A percentile compares a stretch with the other conserved stretches of the same genome.
Evolutionary conservation across 2,113 vertebrate genomes (phyloP).

Genomic region (Psittacula cyanocephala): DNA sequence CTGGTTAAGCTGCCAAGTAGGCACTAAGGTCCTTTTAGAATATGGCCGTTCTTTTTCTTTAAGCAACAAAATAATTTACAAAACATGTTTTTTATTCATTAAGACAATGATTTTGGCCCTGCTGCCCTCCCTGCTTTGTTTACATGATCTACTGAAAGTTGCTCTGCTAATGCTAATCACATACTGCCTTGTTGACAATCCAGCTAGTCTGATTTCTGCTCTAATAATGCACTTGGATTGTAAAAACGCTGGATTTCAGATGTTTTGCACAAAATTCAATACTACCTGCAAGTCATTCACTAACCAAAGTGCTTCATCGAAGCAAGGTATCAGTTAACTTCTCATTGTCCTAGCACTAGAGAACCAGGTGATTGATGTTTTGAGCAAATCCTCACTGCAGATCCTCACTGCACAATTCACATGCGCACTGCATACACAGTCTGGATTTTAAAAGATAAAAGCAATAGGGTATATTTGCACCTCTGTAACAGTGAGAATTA

Average conservation of each 20-base stretch:
- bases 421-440: neutral
- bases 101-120: neutral
- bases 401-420: neutral
- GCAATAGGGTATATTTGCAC: neutral
- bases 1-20: too few relatives aligned
- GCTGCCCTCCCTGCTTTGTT: constrained; percentile 14
- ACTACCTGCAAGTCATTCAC: neutral
- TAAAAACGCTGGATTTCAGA: neutral
- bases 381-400: neutral
- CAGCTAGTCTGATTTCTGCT: neutral
- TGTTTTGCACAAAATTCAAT: neutral
- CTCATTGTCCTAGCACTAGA: neutral
- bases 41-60: neutral
- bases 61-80: neutral
- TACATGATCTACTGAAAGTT: constrained; percentile 9
- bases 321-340: neutral
- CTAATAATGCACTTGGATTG: neutral
- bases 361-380: neutral
- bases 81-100: constrained; percentile 23
- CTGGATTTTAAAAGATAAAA: constrained; percentile 8
- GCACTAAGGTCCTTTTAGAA: too few relatives aligned
- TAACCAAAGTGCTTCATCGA: neutral
- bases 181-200: neutral
- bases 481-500: neutral
- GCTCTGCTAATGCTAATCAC: constrained; percentile 2